These are phyloP conservation scores for Serranus cabrilla DNA, from an alignment of 2,797 vertebrate species.

Conservation along the genomic window DNA sequence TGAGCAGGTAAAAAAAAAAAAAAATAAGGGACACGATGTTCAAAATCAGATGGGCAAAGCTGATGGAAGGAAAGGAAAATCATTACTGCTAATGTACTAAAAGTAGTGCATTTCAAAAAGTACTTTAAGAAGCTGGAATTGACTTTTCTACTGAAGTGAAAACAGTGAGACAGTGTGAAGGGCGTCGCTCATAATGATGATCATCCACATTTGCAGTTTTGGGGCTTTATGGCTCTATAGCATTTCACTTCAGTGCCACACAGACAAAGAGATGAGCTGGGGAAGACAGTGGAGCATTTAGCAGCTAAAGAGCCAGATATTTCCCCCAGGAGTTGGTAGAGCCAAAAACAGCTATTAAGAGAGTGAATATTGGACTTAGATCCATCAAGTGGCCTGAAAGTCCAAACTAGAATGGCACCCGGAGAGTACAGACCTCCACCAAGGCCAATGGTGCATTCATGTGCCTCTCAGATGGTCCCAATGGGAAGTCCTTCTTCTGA, in stretches of 20 bases:
- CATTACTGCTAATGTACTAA: not conserved
- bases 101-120: no score
- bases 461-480: no score
- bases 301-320: not conserved
- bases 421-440: no score
- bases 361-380: not conserved
- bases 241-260: not conserved
- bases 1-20: constrained; percentile 7
- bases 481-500: no score
- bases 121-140: not conserved
- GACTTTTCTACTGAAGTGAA: not conserved
- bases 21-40: constrained; percentile 17
- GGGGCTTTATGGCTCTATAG: not conserved
- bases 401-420: not conserved
- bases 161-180: not conserved
- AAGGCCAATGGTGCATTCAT: no score
- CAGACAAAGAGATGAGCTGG: not conserved
- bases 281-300: not conserved
- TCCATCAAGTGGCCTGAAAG: not conserved
- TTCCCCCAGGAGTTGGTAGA: not conserved
- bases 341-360: not conserved
- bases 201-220: not conserved
- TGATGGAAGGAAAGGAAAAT: not conserved
- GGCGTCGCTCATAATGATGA: not conserved
- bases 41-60: constrained; percentile 28